A percentile compares a stretch with the other conserved stretches of the same genome.
phyloP scores from a whole-genome alignment of 1,140 invertebrate genomes.

The Cephus cinctus region DNA sequence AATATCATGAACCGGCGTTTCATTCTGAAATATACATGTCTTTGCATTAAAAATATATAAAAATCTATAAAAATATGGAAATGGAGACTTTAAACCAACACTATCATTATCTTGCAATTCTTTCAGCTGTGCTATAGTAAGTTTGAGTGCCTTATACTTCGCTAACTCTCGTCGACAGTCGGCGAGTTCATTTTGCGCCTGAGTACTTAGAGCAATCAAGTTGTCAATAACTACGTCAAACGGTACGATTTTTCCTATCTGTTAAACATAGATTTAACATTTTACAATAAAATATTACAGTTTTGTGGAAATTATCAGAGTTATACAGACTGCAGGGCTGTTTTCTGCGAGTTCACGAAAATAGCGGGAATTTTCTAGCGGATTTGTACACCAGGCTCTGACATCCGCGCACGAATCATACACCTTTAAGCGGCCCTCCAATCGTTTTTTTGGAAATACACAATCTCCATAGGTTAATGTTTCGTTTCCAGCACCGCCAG shows the following conservation, averaged over 20 bases:
- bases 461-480: constrained; percentile 29
- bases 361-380: constrained; percentile 37
- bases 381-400: constrained; percentile 43
- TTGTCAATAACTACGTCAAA: constrained; percentile 33
- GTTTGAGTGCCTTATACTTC: constrained; percentile 32
- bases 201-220: constrained; percentile 28
- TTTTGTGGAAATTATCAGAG: not conserved
- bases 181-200: constrained; percentile 32
- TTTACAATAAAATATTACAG: not conserved
- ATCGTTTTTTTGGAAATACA: constrained; percentile 29
- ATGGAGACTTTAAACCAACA: too few relatives aligned
- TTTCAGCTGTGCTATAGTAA: constrained; percentile 32
- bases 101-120: constrained; percentile 26
- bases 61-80: not conserved
- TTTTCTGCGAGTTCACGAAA: constrained; percentile 42
- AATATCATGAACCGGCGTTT: not conserved
- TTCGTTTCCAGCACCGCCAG: constrained; percentile 16
- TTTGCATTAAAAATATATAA: not conserved
- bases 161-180: constrained; percentile 23
- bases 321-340: constrained; percentile 24
- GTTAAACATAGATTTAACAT: constrained; percentile 11
- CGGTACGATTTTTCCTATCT: constrained; percentile 32
- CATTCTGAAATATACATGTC: constrained; percentile 1
- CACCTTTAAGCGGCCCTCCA: constrained; percentile 40
- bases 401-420: constrained; percentile 40